Base-by-base conservation (phyloP, 2,797 vertebrate genomes). In the Trematomus bernacchii region DNA sequence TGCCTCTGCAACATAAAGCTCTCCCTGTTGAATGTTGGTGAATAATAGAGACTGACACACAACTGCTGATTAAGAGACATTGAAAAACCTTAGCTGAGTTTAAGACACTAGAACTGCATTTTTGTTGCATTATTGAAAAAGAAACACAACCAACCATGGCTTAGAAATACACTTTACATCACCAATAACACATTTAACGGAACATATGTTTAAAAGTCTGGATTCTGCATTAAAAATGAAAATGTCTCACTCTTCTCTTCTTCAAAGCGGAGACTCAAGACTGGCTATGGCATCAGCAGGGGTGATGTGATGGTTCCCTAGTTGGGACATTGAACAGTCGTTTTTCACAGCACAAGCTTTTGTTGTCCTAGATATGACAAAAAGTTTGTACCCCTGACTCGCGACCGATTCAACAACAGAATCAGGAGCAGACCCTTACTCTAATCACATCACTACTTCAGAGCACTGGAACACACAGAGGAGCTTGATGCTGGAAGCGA, bases 331-430 rank as follows among this genome's bases (percentile, higher is more conserved):
- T 83, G 70, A 73, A 72, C 76, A 86, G 87, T 83, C 80, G 40
- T 75, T 82, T 85, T 89, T 89, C 82, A 77, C 50, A 23, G 46
- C 23, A 53, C 63, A 63, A 73, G 44, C 58, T 77, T 70, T 51
- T 79, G 66, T 84, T 86, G 84, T 79, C 87, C 85, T 27, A 87
- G 80, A 90, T 91, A 87, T 71, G 82, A 89, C 82, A 82, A 82
- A 81, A 86, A 69, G 59, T 78, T 37, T 81, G 67, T 59, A 76
- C 57, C 10, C 10, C 54, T 3, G n/a, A 64, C 53, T 78, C n/a
- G 33, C 27, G 42, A 10, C 60, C 50, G 37, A 76, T 68, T 81
- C 30, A 64, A 40, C 53, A 60, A 27, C 70, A 65, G 66, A 73
- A 60, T 53, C 64, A 55, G 4, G 0, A 33, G 54, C 10, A 42